Evolutionary conservation across 2,797 vertebrate genomes (phyloP), one percentile per base, ranked within the genome.

Genomic region (Enteromius afrohamiltoni): DNA sequence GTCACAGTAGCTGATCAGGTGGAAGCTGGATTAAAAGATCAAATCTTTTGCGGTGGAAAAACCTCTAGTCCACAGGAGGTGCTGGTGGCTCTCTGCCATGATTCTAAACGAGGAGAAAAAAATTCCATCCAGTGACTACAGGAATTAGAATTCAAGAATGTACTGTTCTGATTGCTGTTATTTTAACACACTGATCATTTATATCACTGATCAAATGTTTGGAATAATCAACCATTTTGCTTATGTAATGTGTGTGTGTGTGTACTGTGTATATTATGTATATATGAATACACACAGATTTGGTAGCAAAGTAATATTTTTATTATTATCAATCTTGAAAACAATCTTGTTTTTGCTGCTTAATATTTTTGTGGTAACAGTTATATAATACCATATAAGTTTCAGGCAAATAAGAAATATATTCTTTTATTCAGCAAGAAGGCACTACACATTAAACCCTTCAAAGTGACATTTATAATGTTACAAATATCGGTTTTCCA

Each of bases 21-120:
- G 91, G 67, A 78, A 67, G n/a, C 42, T 64, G 42, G 71, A 65
- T 85, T 47, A 47, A 65, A 75, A 69, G n/a, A 14, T 82, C 29
- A 65, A 70, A 62, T 85, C 23, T 89, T 91, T 89, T 89, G 86
- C 84, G 89, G 88, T 78, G 88, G 80, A 79, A 67, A 86, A 89
- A 88, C 73, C 87, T 88, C 89, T 98, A 99, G 90, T 99, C 97
- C 89, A 99, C 91, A 62, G 98, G 96, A 71, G 98, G 98, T 40
- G 96, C 95, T 84, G 98, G 98, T 64, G 98, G 98, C 64, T 96
- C 97, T 91, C 95, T 93, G 83, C 93, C 91, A 89, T 94, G 92
- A 34, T 86, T 93, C 94, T 96, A 88, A 13, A 89, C 83, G 75
- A 11, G 45, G 86, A 88, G 42, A 87, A 26, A 79, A 65, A 64